Conservation (phyloP, 1,140 invertebrate species). For the Drosophila subobscura region DNA sequence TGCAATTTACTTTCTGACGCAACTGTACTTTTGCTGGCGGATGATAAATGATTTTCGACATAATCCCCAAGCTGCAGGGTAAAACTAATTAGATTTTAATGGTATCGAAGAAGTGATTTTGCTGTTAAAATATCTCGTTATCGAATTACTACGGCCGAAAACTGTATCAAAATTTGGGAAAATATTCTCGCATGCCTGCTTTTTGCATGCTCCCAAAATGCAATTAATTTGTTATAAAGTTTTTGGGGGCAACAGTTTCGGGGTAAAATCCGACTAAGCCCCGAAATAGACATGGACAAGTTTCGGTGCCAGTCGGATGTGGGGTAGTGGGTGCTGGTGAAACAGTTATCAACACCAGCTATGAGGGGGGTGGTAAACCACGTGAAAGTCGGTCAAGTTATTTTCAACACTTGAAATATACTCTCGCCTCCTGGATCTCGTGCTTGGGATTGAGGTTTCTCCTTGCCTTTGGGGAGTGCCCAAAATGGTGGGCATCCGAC, state of each 20-base stretch:
- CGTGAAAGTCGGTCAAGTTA: conserved; percentile 72
- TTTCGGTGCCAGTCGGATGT: conserved; percentile 13
- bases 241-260: conserved; percentile 41
- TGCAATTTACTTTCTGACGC: conserved; percentile 8
- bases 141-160: conserved; percentile 7
- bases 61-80: too few species aligned
- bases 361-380: conserved; percentile 13
- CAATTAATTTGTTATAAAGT: conserved; percentile 69
- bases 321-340: conserved; percentile 15
- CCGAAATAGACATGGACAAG: conserved; percentile 55
- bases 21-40: not conserved
- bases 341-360: conserved; percentile 57
- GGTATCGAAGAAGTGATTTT: conserved; percentile 4
- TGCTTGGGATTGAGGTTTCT: conserved; percentile 18
- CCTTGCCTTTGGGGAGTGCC: conserved; percentile 2
- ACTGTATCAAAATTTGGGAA: conserved; percentile 1
- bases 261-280: conserved; percentile 25
- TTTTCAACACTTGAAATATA: conserved; percentile 76
- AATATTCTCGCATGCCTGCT: conserved; percentile 32
- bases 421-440: conserved; percentile 35
- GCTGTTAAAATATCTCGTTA: conserved; percentile 1
- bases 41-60: conserved; percentile 7
- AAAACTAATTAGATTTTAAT: conserved; percentile 7
- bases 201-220: conserved; percentile 48
- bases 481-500: conserved; percentile 34